Base-by-base conservation (phyloP, 1,140 invertebrate genomes). In the Maniola jurtina region DNA sequence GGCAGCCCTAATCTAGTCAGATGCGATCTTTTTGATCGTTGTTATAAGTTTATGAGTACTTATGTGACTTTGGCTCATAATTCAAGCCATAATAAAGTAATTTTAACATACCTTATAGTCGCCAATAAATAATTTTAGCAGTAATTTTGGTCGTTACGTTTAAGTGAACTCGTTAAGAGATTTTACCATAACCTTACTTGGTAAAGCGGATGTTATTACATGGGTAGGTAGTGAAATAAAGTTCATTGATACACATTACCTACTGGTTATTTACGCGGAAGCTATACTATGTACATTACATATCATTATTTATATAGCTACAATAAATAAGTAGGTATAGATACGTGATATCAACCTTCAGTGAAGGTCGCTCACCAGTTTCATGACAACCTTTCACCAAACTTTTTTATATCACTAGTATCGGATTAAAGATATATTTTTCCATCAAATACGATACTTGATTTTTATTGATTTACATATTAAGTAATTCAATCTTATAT, bases 381-480 rank as follows among this genome's bases (percentile, higher is more conserved):
- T 71, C 63, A 48, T 40, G 34, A 52, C 48, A 40, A 61, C 72
- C 72, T 74, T 74, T 74, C 69, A 74, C 69, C 66, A 58, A 64
- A 70, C 50, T 62, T 6, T 55, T 55, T 55, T 55, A 34, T 55
- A 55, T 55, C 6, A 14, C 33, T 8, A 34, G 5, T 55, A 13
- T n/a, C 5, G n/a, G 16, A 25, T 25, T 52, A 16, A 52, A 9
- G 48, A 16, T 25, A 33, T 52, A 25, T 47, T 13, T 47, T 47
- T 47, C 8, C 13, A 47, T 47, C 6, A 47, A n/a, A 50, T 50
- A 0, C 1, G 14, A 25, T 16, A 50, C 48, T 16, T 16, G 48
- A 25, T 16, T 50, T 15, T 25, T 8, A 16, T 50, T 50, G 7
- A 6, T 50, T 50, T 45, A 40, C 38, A 40, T 40, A 40, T 40